Evolutionary conservation across 2,797 vertebrate species (phyloP).

Genomic region (Hydrocynus forskahlii): DNA sequence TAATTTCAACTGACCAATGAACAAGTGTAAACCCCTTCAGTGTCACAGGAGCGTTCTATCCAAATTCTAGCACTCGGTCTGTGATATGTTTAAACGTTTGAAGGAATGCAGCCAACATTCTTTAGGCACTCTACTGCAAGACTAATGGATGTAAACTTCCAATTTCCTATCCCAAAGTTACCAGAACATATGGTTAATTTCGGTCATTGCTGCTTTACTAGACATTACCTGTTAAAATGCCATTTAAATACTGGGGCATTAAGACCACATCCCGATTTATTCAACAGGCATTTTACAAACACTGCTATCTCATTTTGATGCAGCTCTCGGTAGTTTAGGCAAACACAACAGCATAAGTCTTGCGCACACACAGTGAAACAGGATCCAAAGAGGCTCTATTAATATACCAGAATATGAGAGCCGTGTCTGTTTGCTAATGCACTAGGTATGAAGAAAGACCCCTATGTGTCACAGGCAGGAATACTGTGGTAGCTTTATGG

Average conservation of each 20-base stretch:
- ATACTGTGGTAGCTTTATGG: not conserved
- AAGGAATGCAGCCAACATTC: not conserved
- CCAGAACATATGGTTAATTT: too few species aligned
- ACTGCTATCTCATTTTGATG: not conserved
- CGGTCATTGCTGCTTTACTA: not conserved
- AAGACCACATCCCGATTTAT: not conserved
- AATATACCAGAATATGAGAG: not conserved
- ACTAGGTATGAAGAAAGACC: not conserved
- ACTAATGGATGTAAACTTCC: not conserved
- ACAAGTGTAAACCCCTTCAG: not conserved
- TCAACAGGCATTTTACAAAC: not conserved
- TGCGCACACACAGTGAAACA: not conserved
- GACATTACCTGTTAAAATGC: slow-evolving; percentile 7
- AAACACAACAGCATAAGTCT: not conserved
- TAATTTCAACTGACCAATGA: not conserved
- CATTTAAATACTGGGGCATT: not conserved
- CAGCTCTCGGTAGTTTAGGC: not conserved
- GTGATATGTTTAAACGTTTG: not conserved
- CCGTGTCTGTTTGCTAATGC: not conserved
- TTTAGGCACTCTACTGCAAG: not conserved
- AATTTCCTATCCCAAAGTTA: not conserved
- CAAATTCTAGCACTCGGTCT: not conserved
- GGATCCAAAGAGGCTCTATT: not conserved
- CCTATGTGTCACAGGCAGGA: not conserved
- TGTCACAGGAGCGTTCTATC: not conserved